phyloP scores from a whole-genome alignment of 2,888 invertebrate species.

The Quadroppia sp. region DNA sequence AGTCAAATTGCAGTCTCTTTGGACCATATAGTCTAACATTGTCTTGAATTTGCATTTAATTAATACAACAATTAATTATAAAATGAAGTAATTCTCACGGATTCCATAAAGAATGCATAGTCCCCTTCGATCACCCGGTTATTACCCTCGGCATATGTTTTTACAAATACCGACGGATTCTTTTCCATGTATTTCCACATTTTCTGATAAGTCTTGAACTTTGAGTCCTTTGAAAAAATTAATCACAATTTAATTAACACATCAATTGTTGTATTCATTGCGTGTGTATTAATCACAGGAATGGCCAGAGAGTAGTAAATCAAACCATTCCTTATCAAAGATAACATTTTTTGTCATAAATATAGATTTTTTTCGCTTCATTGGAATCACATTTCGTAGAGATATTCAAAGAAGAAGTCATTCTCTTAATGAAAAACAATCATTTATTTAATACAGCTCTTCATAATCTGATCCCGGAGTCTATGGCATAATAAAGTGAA shows the following conservation, averaged over 20 bases:
- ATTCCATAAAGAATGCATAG: constrained; percentile 98
- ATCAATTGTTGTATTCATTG: background rate
- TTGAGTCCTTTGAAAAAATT: constrained; percentile 62
- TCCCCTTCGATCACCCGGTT: constrained; percentile 77
- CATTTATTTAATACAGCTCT: no score
- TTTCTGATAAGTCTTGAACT: constrained; percentile 68
- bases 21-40: constrained; percentile 92
- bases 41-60: constrained; percentile 55
- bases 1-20: constrained; percentile 91
- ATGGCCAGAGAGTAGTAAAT: no score
- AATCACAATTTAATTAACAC: background rate
- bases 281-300: no score
- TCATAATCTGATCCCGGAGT: no score
- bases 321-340: no score
- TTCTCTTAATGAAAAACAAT: no score
- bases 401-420: no score
- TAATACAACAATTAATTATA: background rate
- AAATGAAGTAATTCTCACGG: constrained; percentile 51
- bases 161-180: constrained; percentile 76
- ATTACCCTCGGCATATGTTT: constrained; percentile 86
- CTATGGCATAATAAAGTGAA: no score
- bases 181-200: constrained; percentile 69
- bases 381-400: no score
- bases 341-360: no score
- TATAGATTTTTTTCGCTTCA: no score